Conservation (phyloP, 2,113 vertebrate species). For the Campylomormyrus tamandua region DNA sequence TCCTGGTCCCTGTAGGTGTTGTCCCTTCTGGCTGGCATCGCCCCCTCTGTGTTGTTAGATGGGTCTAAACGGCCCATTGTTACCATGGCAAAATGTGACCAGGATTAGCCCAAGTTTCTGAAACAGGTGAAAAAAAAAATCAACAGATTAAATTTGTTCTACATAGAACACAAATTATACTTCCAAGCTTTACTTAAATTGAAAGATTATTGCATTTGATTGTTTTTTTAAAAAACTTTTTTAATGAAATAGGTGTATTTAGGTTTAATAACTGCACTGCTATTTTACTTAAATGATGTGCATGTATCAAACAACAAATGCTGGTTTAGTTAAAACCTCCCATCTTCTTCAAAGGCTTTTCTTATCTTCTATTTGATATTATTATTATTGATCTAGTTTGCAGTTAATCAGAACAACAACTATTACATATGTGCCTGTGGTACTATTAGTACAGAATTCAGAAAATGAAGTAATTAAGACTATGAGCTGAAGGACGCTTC, state of each 20-base stretch:
- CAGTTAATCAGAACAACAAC: not conserved
- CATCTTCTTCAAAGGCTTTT: not conserved
- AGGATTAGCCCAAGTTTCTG: slow-evolving; percentile 30
- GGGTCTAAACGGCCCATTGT: slow-evolving; percentile 64
- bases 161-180: not conserved
- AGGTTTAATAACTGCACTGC: not conserved
- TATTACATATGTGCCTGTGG: not conserved
- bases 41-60: slow-evolving; percentile 64
- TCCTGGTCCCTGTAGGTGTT: slow-evolving; percentile 39
- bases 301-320: not conserved
- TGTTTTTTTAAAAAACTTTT: not conserved
- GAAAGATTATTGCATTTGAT: not conserved
- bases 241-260: not conserved
- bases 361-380: not conserved
- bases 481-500: not conserved
- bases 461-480: not conserved
- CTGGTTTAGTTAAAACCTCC: not conserved
- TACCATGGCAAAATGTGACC: slow-evolving; percentile 12
- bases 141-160: not conserved
- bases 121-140: slow-evolving; percentile 17
- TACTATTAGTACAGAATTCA: not conserved
- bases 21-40: slow-evolving; percentile 31
- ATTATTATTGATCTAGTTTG: not conserved
- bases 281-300: not conserved
- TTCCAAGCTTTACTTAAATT: not conserved